Conservation (phyloP, 2,797 vertebrate genomes). For the Sebastes steindachneri region DNA sequence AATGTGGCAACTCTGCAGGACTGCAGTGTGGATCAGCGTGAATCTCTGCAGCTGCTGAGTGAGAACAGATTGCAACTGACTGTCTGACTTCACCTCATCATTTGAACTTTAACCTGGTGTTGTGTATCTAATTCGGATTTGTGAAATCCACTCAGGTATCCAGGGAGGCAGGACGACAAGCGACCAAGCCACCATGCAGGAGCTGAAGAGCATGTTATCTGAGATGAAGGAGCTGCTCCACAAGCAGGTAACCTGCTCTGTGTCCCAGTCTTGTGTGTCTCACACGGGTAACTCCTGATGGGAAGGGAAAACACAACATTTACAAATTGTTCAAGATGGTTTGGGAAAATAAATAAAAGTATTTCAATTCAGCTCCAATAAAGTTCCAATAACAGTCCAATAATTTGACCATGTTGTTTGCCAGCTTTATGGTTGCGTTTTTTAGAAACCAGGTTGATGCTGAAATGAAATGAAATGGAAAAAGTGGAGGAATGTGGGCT, state of each 20-base stretch:
- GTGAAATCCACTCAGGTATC: slow-evolving; percentile 47
- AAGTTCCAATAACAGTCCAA: neutral
- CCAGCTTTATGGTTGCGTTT: neutral
- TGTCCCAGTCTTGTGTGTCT: neutral
- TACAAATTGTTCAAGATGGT: neutral
- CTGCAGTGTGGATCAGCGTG: slow-evolving; percentile 87
- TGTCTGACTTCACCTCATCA: neutral
- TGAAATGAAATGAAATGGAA: neutral
- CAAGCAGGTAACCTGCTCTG: slow-evolving; percentile 87
- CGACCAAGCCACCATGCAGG: slow-evolving; percentile 88
- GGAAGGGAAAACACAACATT: neutral
- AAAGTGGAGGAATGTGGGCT: slow-evolving; percentile 1
- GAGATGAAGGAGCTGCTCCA: slow-evolving; percentile 94
- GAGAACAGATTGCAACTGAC: slow-evolving; percentile 28
- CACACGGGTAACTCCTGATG: neutral
- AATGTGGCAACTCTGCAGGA: slow-evolving; percentile 93
- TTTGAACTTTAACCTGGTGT: neutral
- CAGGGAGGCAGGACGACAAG: slow-evolving; percentile 85
- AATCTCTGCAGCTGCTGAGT: slow-evolving; percentile 89
- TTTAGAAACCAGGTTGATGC: neutral
- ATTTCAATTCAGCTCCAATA: neutral
- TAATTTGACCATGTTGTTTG: neutral
- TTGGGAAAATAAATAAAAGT: neutral
- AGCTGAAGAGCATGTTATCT: slow-evolving; percentile 90
- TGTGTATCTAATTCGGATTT: neutral